Conservation (phyloP, 2,113 vertebrate genomes). For the Syngnathus floridae region DNA sequence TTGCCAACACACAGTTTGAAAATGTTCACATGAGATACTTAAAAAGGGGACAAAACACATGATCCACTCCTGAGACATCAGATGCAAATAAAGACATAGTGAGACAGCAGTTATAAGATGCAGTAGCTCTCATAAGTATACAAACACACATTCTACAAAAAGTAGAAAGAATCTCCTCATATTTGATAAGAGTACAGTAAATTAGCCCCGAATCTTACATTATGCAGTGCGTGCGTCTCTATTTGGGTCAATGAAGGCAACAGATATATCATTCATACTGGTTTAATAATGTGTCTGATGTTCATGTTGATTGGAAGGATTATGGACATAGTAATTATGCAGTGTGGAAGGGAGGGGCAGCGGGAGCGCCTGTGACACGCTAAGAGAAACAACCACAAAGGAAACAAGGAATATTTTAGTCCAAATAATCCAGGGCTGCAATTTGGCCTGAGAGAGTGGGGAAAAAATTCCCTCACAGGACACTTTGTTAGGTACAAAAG, state of each 20-base stretch:
- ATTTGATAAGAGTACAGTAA: conserved; percentile 27
- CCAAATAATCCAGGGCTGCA: neutral
- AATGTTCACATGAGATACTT: conserved; percentile 42
- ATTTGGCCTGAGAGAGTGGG: neutral
- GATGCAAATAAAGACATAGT: conserved; percentile 20
- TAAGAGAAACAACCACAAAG: conserved; percentile 15
- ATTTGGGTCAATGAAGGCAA: conserved; percentile 53
- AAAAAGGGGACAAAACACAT: conserved; percentile 51
- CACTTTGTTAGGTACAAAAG: neutral
- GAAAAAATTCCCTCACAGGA: neutral
- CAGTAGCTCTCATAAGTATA: conserved; percentile 6
- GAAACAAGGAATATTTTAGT: neutral
- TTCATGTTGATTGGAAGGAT: conserved; percentile 57
- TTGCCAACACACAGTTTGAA: conserved; percentile 44
- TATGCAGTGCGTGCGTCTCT: conserved; percentile 1
- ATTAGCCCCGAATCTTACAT: conserved; percentile 24
- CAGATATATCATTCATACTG: conserved; percentile 52
- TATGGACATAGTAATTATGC: conserved; percentile 59
- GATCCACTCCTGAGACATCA: conserved; percentile 43
- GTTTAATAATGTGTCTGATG: conserved; percentile 62
- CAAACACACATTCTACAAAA: conserved; percentile 1
- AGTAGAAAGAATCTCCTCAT: conserved; percentile 4
- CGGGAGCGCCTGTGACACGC: conserved; percentile 11
- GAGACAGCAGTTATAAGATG: neutral
- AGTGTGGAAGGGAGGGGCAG: conserved; percentile 39